phyloP scores from a whole-genome alignment of 1,140 invertebrate genomes.

The Drosophila burlai region DNA sequence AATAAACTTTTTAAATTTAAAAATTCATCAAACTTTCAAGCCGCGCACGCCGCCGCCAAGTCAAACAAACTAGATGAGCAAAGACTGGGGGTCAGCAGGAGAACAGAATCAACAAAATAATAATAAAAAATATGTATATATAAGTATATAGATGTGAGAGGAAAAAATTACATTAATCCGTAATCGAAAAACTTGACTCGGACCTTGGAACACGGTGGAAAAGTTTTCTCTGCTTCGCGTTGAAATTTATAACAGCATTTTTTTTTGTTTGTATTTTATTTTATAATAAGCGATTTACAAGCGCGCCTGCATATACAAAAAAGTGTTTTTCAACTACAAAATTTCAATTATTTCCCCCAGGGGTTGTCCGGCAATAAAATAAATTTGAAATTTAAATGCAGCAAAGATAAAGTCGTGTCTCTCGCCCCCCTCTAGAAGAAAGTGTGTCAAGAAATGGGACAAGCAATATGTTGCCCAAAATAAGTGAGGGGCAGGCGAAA shows the following conservation, averaged over 20 bases:
- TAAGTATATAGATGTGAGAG: slow-evolving; percentile 19
- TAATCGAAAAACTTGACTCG: slow-evolving; percentile 80
- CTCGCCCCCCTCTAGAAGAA: neutral
- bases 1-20: slow-evolving; percentile 84
- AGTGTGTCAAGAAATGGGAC: slow-evolving; percentile 50
- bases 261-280: slow-evolving; percentile 19
- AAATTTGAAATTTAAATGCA: slow-evolving; percentile 82
- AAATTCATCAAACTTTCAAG: slow-evolving; percentile 83
- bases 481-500: slow-evolving; percentile 27
- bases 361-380: slow-evolving; percentile 63
- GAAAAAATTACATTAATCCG: slow-evolving; percentile 81
- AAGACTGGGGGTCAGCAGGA: slow-evolving; percentile 38
- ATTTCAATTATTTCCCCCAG: slow-evolving; percentile 74
- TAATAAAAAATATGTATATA: slow-evolving; percentile 48
- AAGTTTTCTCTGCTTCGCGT: slow-evolving; percentile 61
- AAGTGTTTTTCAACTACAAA: slow-evolving; percentile 79
- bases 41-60: slow-evolving; percentile 34
- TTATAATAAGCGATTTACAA: slow-evolving; percentile 82
- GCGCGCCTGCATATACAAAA: slow-evolving; percentile 32
- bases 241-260: slow-evolving; percentile 60
- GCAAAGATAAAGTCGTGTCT: slow-evolving; percentile 24
- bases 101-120: slow-evolving; percentile 38
- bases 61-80: slow-evolving; percentile 67
- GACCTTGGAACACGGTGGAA: slow-evolving; percentile 55
- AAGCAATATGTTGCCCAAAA: slow-evolving; percentile 71